Percentiles rank a stretch among this genome's conserved stretches.
These are phyloP conservation scores for Bombylius major DNA, from an alignment of 2,888 invertebrate genomes.

Conservation along the genomic window DNA sequence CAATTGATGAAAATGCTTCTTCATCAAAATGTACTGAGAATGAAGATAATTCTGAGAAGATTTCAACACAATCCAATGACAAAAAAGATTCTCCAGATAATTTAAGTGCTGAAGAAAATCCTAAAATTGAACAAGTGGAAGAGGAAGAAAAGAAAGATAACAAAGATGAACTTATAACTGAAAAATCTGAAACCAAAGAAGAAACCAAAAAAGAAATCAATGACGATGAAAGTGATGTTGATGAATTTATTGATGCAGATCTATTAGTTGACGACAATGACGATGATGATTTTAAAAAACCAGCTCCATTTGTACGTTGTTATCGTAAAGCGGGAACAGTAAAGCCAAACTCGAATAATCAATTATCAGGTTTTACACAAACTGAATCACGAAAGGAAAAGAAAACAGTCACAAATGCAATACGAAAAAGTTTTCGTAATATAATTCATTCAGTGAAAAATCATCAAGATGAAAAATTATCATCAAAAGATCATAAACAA, in stretches of 20 bases:
- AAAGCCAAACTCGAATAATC: not conserved
- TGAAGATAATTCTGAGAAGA: too few relatives aligned
- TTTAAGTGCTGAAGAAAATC: too few relatives aligned
- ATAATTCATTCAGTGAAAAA: conserved; percentile 22
- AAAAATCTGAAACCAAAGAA: not conserved
- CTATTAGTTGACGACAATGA: conserved; percentile 21
- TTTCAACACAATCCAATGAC: too few relatives aligned
- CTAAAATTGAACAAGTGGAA: too few relatives aligned
- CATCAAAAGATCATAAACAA: conserved; percentile 1
- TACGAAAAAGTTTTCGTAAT: conserved; percentile 32
- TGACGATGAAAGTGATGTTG: too few relatives aligned
- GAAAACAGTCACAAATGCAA: conserved; percentile 15
- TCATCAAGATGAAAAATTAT: not conserved
- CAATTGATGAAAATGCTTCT: too few relatives aligned
- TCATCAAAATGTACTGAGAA: too few relatives aligned
- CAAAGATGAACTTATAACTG: not conserved
- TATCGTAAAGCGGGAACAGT: conserved; percentile 23
- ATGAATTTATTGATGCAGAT: conserved; percentile 9
- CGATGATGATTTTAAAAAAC: conserved; percentile 25
- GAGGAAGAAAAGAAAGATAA: too few relatives aligned
- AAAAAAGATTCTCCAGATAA: too few relatives aligned
- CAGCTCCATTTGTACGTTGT: conserved; percentile 30
- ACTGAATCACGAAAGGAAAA: conserved; percentile 12
- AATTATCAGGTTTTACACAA: too few relatives aligned
- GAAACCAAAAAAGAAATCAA: not conserved